Conservation (phyloP, 2,888 invertebrate species). For the Gasteruption jaculator region DNA sequence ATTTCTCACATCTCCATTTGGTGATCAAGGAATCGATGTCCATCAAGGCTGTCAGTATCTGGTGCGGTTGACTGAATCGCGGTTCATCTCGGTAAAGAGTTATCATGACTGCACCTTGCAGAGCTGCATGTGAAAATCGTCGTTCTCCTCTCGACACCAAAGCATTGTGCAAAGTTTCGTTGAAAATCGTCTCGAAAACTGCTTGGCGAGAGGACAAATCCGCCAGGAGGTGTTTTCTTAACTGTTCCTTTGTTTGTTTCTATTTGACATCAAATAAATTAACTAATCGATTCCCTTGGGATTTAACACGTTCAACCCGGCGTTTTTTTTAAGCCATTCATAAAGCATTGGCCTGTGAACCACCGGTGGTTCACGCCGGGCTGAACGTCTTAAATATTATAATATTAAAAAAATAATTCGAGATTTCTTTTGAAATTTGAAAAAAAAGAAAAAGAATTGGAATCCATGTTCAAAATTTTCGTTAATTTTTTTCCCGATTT, state of each 20-base stretch:
- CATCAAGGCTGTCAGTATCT: conserved; percentile 89
- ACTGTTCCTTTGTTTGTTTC: conserved; percentile 60
- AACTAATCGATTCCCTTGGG: too few relatives aligned
- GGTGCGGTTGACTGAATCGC: conserved; percentile 96
- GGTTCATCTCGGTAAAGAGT: conserved; percentile 96
- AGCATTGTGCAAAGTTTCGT: conserved; percentile 77
- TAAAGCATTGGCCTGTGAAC: too few relatives aligned
- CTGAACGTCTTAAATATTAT: too few relatives aligned
- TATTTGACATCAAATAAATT: too few relatives aligned
- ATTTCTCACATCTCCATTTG: conserved; percentile 92
- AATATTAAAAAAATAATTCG: too few relatives aligned
- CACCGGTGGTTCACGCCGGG: too few relatives aligned
- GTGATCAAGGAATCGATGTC: conserved; percentile 97
- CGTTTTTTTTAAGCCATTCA: too few relatives aligned
- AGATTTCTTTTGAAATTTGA: not conserved
- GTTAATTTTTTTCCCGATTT: not conserved
- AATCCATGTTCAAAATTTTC: not conserved
- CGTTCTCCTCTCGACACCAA: conserved; percentile 82
- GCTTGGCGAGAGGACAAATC: conserved; percentile 77
- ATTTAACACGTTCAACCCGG: too few relatives aligned
- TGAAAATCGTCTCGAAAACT: conserved; percentile 87
- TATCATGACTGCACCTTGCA: conserved; percentile 98
- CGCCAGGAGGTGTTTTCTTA: conserved; percentile 63
- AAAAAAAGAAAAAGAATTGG: not conserved
- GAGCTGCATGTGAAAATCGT: conserved; percentile 82